phyloP scores from a whole-genome alignment of 2,888 invertebrate genomes.

The Caenorhabditis imperialis region DNA sequence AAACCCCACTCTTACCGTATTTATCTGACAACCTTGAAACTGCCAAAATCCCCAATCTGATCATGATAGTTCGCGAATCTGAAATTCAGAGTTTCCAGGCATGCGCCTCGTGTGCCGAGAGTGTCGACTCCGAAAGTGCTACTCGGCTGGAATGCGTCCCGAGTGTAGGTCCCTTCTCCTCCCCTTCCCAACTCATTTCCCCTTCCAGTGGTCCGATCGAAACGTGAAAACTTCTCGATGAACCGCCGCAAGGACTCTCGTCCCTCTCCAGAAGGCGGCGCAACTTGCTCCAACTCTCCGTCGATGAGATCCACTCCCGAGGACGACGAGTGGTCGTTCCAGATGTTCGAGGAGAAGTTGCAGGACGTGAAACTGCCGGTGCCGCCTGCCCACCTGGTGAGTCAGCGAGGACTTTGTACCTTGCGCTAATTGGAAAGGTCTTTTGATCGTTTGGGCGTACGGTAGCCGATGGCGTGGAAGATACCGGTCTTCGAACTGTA shows the following conservation, averaged over 20 bases:
- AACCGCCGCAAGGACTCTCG: constrained; percentile 44
- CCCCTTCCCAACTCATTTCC: background rate
- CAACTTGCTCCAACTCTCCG: constrained; percentile 23
- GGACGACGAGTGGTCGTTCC: constrained; percentile 40
- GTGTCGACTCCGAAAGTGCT: constrained; percentile 62
- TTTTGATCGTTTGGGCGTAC: too few species aligned
- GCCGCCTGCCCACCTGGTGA: background rate
- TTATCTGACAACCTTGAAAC: too few species aligned
- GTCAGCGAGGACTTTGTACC: too few species aligned
- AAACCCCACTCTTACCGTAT: too few species aligned
- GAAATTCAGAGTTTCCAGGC: constrained; percentile 52
- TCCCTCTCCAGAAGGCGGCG: constrained; percentile 8
- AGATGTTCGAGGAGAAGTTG: constrained; percentile 37
- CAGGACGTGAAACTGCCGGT: background rate
- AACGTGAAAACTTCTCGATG: constrained; percentile 41
- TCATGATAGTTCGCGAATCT: constrained; percentile 3
- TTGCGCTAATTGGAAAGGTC: too few species aligned
- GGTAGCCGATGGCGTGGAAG: too few species aligned
- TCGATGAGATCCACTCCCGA: constrained; percentile 28
- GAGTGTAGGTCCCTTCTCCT: constrained; percentile 42
- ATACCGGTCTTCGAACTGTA: too few species aligned
- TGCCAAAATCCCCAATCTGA: too few species aligned
- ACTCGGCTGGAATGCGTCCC: constrained; percentile 58
- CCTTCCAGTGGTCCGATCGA: constrained; percentile 48
- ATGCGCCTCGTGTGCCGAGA: constrained; percentile 62